A percentile compares a stretch with the other conserved stretches of the same genome.
Evolutionary conservation across 2,113 vertebrate species (phyloP).

Genomic region (Argyrosomus japonicus): DNA sequence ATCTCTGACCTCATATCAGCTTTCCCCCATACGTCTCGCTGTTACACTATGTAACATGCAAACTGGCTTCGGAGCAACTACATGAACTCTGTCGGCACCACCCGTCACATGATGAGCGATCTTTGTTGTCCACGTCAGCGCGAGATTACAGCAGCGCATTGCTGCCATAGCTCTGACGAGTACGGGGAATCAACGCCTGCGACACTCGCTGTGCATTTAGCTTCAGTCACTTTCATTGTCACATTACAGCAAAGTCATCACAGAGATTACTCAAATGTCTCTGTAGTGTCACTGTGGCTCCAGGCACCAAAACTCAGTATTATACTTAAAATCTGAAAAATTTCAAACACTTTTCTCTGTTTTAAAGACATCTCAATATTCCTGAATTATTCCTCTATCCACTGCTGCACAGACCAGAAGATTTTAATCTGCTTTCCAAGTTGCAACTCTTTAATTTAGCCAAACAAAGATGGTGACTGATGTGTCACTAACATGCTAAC

Average conservation of each 20-base stretch:
- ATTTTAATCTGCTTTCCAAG: background rate
- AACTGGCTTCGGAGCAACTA: constrained; percentile 26
- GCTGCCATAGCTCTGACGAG: constrained; percentile 43
- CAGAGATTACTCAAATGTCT: background rate
- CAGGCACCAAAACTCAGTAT: no score
- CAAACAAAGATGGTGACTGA: background rate
- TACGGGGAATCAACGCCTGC: constrained; percentile 24
- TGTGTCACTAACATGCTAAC: no score
- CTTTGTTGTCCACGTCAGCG: constrained; percentile 37
- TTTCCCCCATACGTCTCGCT: constrained; percentile 33
- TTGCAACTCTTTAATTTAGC: background rate
- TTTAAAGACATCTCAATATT: background rate
- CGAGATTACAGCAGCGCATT: constrained; percentile 25
- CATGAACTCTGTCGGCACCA: constrained; percentile 42
- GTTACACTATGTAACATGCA: constrained; percentile 31
- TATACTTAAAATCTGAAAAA: no score
- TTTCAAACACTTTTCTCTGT: background rate
- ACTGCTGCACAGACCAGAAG: background rate
- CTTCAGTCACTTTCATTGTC: background rate
- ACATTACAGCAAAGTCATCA: background rate
- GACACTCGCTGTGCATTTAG: background rate
- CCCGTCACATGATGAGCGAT: constrained; percentile 17
- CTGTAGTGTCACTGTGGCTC: background rate
- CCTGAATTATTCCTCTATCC: no score
- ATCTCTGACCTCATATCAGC: constrained; percentile 35